These are phyloP conservation scores for honey bee (Apis mellifera) DNA, from an alignment of 1,140 invertebrate species.

Conservation along the genomic window DNA sequence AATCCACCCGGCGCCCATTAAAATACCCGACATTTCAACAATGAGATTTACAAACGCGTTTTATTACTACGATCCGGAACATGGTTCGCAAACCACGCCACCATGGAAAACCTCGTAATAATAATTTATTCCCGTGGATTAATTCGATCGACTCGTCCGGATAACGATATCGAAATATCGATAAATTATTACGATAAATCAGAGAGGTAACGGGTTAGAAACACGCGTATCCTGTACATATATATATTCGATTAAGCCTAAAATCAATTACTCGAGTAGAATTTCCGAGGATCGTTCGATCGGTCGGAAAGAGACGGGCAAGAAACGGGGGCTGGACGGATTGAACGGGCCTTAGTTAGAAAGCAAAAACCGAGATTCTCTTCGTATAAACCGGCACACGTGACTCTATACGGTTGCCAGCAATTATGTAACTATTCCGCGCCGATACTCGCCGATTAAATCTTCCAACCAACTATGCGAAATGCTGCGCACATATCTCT, in stretches of 20 bases:
- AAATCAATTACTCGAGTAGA: slow-evolving; percentile 36
- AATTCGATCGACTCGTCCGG: background rate
- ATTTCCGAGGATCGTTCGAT: slow-evolving; percentile 26
- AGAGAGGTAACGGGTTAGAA: background rate
- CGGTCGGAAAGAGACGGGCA: slow-evolving; percentile 3
- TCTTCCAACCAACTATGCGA: slow-evolving; percentile 47
- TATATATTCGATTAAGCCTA: slow-evolving; percentile 26
- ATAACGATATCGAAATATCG: background rate
- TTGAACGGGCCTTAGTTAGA: background rate
- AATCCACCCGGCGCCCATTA: no score
- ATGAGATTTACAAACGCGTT: background rate
- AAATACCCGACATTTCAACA: background rate
- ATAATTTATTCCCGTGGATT: background rate
- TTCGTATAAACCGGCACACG: slow-evolving; percentile 51
- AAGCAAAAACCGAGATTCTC: slow-evolving; percentile 52
- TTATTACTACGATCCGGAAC: background rate
- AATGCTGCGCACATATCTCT: background rate
- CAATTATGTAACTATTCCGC: slow-evolving; percentile 63
- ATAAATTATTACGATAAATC: slow-evolving; percentile 38
- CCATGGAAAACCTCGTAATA: background rate
- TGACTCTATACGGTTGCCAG: slow-evolving; percentile 39
- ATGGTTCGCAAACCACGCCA: background rate
- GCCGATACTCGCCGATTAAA: slow-evolving; percentile 60
- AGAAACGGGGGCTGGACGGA: background rate
- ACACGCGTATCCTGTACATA: background rate